phyloP scores from a whole-genome alignment of 2,113 vertebrate species.

The Coryphaenoides rupestris region DNA sequence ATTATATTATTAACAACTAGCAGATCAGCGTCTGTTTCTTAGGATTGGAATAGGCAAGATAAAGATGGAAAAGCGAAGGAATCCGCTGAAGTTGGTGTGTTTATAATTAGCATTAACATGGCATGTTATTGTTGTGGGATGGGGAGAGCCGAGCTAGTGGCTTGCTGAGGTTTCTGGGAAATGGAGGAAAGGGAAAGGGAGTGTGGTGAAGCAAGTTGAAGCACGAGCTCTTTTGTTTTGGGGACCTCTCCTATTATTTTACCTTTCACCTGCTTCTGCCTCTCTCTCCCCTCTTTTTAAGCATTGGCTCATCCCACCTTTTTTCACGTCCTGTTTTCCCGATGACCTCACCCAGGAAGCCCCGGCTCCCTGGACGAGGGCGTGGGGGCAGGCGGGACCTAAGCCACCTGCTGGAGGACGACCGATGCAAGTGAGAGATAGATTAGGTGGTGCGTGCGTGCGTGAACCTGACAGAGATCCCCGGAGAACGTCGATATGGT shows the following conservation, averaged over 20 bases:
- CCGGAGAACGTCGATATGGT: slow-evolving; percentile 7
- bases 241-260: no score
- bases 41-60: slow-evolving; percentile 15
- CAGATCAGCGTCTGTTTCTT: slow-evolving; percentile 32
- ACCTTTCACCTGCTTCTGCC: no score
- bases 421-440: neutral
- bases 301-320: slow-evolving; percentile 20
- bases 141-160: no score
- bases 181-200: no score
- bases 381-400: no score
- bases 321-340: neutral
- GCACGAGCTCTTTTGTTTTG: no score
- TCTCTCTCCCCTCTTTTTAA: neutral
- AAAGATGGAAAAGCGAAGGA: no score
- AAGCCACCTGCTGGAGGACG: slow-evolving; percentile 1
- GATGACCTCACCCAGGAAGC: slow-evolving; percentile 36
- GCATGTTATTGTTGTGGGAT: no score
- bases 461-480: slow-evolving; percentile 20
- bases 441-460: neutral
- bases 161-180: no score
- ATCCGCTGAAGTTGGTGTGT: no score
- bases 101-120: no score
- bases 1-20: slow-evolving; percentile 21
- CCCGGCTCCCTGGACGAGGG: slow-evolving; percentile 6
- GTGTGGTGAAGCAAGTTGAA: no score